phyloP scores from a whole-genome alignment of 1,140 invertebrate species.

The Drosophila fuyamai region DNA sequence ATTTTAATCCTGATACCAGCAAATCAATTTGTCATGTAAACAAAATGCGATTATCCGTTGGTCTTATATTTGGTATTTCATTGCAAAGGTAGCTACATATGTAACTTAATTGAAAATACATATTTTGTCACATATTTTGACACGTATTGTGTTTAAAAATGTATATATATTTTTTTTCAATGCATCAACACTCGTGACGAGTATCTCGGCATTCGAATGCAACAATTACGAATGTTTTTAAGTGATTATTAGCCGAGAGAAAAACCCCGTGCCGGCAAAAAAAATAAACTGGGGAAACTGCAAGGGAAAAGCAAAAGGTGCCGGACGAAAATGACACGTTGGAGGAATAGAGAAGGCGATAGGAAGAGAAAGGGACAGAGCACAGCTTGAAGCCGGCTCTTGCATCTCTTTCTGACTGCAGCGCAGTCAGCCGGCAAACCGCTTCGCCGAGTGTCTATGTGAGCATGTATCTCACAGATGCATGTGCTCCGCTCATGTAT shows the following conservation, averaged over 20 bases:
- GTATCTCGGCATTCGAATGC: slow-evolving; percentile 54
- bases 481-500: slow-evolving; percentile 57
- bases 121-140: too few relatives aligned
- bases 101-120: too few relatives aligned
- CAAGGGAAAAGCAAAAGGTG: slow-evolving; percentile 60
- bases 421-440: slow-evolving; percentile 59
- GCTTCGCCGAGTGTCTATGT: slow-evolving; percentile 7
- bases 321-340: slow-evolving; percentile 22
- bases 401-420: slow-evolving; percentile 19
- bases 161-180: slow-evolving; percentile 8
- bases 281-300: slow-evolving; percentile 20
- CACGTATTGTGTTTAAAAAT: background rate
- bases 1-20: too few relatives aligned
- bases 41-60: too few relatives aligned
- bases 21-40: too few relatives aligned
- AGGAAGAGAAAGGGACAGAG: slow-evolving; percentile 21
- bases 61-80: too few relatives aligned
- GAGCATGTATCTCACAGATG: slow-evolving; percentile 46
- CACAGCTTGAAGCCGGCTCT: slow-evolving; percentile 57
- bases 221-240: slow-evolving; percentile 72
- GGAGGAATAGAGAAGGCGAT: slow-evolving; percentile 20
- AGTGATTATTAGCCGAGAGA: slow-evolving; percentile 68
- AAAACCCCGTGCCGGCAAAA: slow-evolving; percentile 22
- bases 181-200: slow-evolving; percentile 27
- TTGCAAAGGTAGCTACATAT: too few relatives aligned